Conservation (phyloP, 2,797 vertebrate species). For the Sebastes minor region DNA sequence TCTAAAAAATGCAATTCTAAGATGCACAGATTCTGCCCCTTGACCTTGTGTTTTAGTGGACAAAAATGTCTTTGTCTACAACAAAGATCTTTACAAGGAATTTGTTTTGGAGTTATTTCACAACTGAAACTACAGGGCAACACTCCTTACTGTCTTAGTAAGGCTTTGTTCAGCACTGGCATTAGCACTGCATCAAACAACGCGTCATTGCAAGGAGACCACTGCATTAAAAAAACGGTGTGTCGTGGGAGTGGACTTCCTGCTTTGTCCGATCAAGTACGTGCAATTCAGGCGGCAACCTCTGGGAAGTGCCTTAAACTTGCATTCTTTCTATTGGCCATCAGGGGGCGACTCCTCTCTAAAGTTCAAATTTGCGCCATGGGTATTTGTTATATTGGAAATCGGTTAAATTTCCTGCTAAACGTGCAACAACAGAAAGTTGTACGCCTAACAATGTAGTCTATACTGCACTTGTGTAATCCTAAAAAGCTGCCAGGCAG, state of each 20-base stretch:
- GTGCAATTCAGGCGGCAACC: background rate
- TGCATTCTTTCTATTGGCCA: background rate
- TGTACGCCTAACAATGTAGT: too few species aligned
- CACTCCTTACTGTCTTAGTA: background rate
- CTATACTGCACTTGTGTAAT: too few species aligned
- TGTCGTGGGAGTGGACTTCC: rapidly evolving
- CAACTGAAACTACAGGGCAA: background rate
- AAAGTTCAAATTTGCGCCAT: too few species aligned
- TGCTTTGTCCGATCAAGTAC: background rate
- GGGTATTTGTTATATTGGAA: too few species aligned
- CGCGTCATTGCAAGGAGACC: background rate
- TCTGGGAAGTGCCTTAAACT: background rate
- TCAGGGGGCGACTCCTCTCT: background rate
- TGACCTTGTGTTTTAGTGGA: background rate
- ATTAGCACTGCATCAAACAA: background rate
- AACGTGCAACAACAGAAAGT: too few species aligned
- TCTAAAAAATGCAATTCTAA: background rate
- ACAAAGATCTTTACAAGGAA: background rate
- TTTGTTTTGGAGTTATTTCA: background rate
- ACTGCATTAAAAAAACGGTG: background rate
- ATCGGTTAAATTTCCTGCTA: too few species aligned
- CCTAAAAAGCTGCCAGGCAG: constrained; percentile 10
- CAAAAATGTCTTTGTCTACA: background rate
- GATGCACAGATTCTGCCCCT: background rate
- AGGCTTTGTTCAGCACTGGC: background rate